Percentiles rank a stretch among this genome's conserved stretches.
phyloP scores from a whole-genome alignment of 2,113 vertebrate species.

The Opisthocomus hoazin region DNA sequence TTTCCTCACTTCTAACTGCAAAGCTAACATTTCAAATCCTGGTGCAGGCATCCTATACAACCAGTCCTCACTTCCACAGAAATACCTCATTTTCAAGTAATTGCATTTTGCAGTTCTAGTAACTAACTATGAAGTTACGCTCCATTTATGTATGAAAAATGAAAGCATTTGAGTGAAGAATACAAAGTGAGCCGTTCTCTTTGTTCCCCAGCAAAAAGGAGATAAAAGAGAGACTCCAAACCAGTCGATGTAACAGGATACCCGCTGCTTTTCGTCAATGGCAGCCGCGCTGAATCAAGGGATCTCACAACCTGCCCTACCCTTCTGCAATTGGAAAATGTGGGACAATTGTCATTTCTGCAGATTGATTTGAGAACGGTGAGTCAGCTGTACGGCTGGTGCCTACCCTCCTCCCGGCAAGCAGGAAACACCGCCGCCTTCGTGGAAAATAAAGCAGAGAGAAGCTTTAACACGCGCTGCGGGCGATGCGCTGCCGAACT shows the following conservation, averaged over 20 bases:
- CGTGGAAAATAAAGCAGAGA: background rate
- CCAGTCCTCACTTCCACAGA: background rate
- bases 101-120: background rate
- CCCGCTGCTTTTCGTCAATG: background rate
- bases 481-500: fast-evolving
- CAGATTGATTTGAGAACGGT: background rate
- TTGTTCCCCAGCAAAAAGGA: conserved; percentile 20
- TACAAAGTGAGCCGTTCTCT: background rate
- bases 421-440: background rate
- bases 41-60: fast-evolving
- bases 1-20: background rate
- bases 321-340: background rate
- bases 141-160: background rate
- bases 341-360: background rate
- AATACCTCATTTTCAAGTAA: background rate
- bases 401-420: background rate
- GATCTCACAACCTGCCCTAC: background rate
- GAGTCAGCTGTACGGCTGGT: background rate
- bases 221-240: background rate
- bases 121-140: background rate
- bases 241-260: background rate
- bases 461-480: fast-evolving
- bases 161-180: background rate
- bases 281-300: background rate
- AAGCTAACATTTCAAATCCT: background rate